Evolutionary conservation across 2,797 vertebrate species (phyloP), one percentile per base, ranked within the genome.

Genomic region (Pangasius macronema): DNA sequence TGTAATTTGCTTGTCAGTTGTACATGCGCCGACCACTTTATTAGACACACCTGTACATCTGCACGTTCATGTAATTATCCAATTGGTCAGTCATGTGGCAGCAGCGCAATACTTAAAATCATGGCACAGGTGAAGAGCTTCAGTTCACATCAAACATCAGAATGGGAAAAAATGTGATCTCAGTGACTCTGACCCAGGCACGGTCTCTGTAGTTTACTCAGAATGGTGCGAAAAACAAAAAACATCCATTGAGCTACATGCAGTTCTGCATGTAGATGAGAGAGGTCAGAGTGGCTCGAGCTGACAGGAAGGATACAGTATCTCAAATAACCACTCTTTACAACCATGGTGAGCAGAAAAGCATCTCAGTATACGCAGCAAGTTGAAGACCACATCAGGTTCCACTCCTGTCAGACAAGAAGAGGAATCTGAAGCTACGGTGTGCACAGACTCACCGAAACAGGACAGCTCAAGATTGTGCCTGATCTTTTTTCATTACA

Each of bases 1-100:
- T 53, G n/a, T 36, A 42, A 81, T 81, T 84, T 59, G n/a, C 6
- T 75, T 85, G n/a, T 63, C n/a, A 3, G 67, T 49, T 84, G n/a
- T 70, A n/a, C 30, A 42, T n/a, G 68, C 20, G 24, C 20, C 0
- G 2, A 20, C n/a, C 63, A 36, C 20, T 53, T 67, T 46, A 30
- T 49, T 51, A 51, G 61, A 42, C 53, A 36, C 20, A 27, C 46
- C 42, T 7, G n/a, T 14, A 53, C 33, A 68, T 70, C 49, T 27
- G 5, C 0, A 24, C 33, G 4, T 39, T 59, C 13, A 22, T 77
- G 2, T 59, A 59, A 59, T 5, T 10, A 59, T 80, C 30, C 55
- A 13, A 13, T 36, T 6, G 33, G 6, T 30, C 27, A 46, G 2
- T 70, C 18, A 7, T 36, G 22, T 42, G 24, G 11, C 30, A 11